Base-by-base conservation (phyloP, 2,113 vertebrate species). In the Genyomyrus donnyi region DNA sequence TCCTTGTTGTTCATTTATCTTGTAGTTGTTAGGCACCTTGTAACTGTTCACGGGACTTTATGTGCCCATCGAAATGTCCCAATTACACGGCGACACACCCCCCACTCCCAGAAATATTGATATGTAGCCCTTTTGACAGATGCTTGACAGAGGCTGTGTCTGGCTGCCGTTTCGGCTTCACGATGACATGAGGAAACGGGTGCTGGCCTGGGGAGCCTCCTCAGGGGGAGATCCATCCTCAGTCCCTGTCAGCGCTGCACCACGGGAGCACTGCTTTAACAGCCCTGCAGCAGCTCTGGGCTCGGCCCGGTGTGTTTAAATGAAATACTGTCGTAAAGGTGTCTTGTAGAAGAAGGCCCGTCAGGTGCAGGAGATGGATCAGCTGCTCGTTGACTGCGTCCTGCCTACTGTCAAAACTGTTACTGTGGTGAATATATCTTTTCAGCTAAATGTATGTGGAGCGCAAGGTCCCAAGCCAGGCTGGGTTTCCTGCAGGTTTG, bases 221-320 rank as follows among this genome's bases (percentile, higher is more conserved):
- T 93, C 42, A 42, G 94, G 95, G 95, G 92, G 93, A 94, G 93
- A 95, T 95, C 93, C 93, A 93, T 94, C 94, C 95, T 94, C 94
- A 94, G 94, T 95, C 92, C 92, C 94, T 95, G 95, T 95, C 95
- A 95, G 88, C 90, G 85, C 48, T 10, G 39, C 93, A 92, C 93
- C 93, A 85, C 17, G 93, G 91, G 94, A 92, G 84, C 85, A 91
- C 56, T 91, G 93, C 93, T 91, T 93, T 93, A 89, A 93, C 91
- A 92, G 92, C 92, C 91, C 90, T 90, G 92, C 93, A 93, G 91
- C 91, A 53, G 7, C 83, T 80, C 87, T 85, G 74, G 70, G 52
- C 35, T 66, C 53, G 9, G 53, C 31, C 91, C 87, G 90, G 74
- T 17, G 5, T 27, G 93, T 92, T 91, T 83, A 56, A 92, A 89